A percentile compares a stretch with the other conserved stretches of the same genome.
Conservation (phyloP, 2,888 invertebrate species). For the Drosophila subsilvestris region DNA sequence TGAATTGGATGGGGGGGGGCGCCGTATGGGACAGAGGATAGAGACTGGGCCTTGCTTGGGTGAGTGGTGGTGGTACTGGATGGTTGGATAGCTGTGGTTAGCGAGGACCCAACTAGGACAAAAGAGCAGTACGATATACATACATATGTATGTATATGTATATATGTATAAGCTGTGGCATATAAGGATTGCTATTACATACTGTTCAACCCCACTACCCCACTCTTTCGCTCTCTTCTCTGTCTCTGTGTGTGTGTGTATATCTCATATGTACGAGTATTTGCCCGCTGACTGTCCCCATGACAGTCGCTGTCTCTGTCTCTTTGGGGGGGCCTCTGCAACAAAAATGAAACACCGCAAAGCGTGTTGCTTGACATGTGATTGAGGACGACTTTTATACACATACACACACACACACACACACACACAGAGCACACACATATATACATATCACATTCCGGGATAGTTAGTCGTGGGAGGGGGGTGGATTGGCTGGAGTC, state of each 20-base stretch:
- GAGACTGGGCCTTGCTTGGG: background rate
- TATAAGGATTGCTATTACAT: conserved; percentile 42
- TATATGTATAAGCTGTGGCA: conserved; percentile 22
- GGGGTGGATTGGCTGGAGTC: conserved; percentile 33
- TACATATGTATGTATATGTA: conserved; percentile 30
- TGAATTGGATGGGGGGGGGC: background rate
- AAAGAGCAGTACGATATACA: conserved; percentile 74
- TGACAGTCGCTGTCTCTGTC: conserved; percentile 20
- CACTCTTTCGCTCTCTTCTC: conserved; percentile 9
- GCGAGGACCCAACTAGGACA: conserved; percentile 77
- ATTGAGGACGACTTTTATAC: conserved; percentile 78
- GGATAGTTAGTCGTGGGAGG: conserved; percentile 31
- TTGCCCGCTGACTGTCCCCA: conserved; percentile 39
- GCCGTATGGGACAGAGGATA: background rate
- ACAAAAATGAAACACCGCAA: conserved; percentile 76
- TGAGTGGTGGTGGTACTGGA: conserved; percentile 1
- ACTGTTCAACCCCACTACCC: conserved; percentile 21
- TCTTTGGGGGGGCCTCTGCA: conserved; percentile 24
- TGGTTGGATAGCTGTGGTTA: conserved; percentile 55
- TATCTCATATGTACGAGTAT: conserved; percentile 45
- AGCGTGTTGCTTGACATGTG: conserved; percentile 78
- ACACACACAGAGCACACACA: conserved; percentile 16
- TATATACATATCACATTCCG: background rate
- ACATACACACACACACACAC: conserved; percentile 44
- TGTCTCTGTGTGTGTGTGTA: conserved; percentile 45